Percentiles rank a stretch among this genome's conserved stretches.
Conservation (phyloP, 2,797 vertebrate genomes). For the Pseudopleuronectes americanus region DNA sequence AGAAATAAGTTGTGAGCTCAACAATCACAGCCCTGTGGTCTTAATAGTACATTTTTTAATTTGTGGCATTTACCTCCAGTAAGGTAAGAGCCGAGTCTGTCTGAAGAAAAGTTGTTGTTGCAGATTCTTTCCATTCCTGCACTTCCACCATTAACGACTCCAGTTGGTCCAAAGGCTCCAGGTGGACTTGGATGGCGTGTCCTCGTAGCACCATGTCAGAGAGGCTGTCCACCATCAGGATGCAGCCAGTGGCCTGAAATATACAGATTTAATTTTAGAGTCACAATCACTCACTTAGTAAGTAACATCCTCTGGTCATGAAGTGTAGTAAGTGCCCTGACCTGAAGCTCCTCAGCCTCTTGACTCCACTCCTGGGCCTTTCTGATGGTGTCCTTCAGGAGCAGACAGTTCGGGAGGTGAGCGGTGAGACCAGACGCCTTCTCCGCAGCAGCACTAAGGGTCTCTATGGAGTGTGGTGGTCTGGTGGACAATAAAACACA, state of each 20-base stretch:
- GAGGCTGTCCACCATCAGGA: slow-evolving; percentile 85
- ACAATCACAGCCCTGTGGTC: no score
- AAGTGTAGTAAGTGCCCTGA: slow-evolving; percentile 52
- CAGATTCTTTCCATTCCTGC: slow-evolving; percentile 92
- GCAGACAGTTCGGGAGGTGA: slow-evolving; percentile 88
- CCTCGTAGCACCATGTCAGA: slow-evolving; percentile 90
- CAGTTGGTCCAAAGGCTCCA: slow-evolving; percentile 89
- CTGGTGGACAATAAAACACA: slow-evolving; percentile 74
- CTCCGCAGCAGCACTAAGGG: slow-evolving; percentile 86
- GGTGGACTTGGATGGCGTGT: slow-evolving; percentile 90
- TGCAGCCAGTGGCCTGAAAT: slow-evolving; percentile 84
- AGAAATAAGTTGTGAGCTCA: no score
- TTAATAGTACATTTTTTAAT: no score
- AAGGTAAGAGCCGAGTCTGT: slow-evolving; percentile 88
- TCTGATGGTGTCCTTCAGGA: slow-evolving; percentile 90
- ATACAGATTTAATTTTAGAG: neutral
- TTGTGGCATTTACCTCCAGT: slow-evolving; percentile 84
- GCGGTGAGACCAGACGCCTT: slow-evolving; percentile 90
- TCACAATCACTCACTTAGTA: neutral
- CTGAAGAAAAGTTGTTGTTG: slow-evolving; percentile 87
- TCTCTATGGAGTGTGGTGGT: slow-evolving; percentile 89
- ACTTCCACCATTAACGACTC: slow-evolving; percentile 90
- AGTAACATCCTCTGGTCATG: neutral
- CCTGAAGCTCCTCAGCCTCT: slow-evolving; percentile 92
- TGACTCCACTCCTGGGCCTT: slow-evolving; percentile 93